phyloP scores from a whole-genome alignment of 2,797 vertebrate species.

The Philypnodon macrostomus region DNA sequence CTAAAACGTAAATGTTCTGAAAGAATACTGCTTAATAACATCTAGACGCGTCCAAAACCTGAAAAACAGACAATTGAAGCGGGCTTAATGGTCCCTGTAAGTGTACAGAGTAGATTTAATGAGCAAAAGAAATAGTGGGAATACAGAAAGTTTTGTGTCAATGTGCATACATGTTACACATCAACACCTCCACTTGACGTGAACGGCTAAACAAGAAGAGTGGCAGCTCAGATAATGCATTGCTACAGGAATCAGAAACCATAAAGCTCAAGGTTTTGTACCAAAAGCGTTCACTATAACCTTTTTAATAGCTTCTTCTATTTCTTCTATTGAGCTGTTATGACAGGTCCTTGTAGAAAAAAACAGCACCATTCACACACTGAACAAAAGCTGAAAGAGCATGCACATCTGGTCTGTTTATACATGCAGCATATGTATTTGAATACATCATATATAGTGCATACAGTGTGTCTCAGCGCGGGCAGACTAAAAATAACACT shows the following conservation, averaged over 20 bases:
- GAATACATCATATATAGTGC: conserved; percentile 9
- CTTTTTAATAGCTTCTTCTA: conserved; percentile 7
- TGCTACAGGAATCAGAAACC: conserved; percentile 30
- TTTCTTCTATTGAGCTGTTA: conserved; percentile 4
- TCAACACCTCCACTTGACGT: conserved; percentile 28
- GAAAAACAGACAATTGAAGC: too few species aligned
- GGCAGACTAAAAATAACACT: conserved; percentile 64
- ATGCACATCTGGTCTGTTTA: conserved; percentile 37
- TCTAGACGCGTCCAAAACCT: too few species aligned
- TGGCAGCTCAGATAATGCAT: conserved; percentile 34
- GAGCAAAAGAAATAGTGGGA: conserved; percentile 13
- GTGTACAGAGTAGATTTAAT: too few species aligned
- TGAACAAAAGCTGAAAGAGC: conserved; percentile 24
- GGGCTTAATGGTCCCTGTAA: too few species aligned
- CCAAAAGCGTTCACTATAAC: conserved; percentile 12
- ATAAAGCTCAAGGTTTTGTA: conserved; percentile 29
- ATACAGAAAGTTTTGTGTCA: not conserved
- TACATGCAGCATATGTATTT: conserved; percentile 1
- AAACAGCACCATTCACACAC: conserved; percentile 17
- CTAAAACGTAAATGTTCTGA: too few species aligned
- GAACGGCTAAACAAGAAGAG: conserved; percentile 22
- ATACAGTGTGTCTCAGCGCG: conserved; percentile 40
- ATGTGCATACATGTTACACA: conserved; percentile 4
- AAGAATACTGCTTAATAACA: too few species aligned
- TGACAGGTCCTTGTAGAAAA: conserved; percentile 14